Percentiles rank a stretch among this genome's conserved stretches.
phyloP scores from a whole-genome alignment of 2,797 vertebrate species.

The Scarus forsteni region DNA sequence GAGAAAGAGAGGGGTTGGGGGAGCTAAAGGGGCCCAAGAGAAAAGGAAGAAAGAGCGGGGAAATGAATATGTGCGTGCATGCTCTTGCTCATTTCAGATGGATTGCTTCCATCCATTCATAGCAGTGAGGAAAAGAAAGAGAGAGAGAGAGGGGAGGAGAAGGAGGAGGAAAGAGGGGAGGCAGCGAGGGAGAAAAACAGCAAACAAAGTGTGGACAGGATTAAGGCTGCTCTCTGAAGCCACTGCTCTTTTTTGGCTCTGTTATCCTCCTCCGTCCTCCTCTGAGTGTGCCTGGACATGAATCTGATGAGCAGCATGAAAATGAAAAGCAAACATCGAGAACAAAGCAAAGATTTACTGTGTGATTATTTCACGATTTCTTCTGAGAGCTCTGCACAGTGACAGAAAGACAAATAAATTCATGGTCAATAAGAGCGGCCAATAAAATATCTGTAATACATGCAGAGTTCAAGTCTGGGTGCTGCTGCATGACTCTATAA shows the following conservation, averaged over 20 bases:
- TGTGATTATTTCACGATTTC: not conserved
- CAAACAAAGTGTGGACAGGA: slow-evolving; percentile 39
- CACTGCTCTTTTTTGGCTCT: slow-evolving; percentile 29
- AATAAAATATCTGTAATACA: not conserved
- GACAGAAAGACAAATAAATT: not conserved
- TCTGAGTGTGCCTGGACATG: slow-evolving; percentile 8
- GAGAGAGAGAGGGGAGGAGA: not conserved
- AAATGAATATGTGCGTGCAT: slow-evolving; percentile 33
- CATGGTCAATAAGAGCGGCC: not conserved
- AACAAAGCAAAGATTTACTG: not conserved
- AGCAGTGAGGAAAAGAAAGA: not conserved
- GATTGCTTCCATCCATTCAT: slow-evolving; percentile 44
- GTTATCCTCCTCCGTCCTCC: slow-evolving; percentile 2
- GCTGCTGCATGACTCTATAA: not conserved
- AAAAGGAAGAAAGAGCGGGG: not conserved
- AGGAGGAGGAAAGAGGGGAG: not conserved
- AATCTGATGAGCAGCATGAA: slow-evolving; percentile 24
- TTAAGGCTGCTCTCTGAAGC: slow-evolving; percentile 36
- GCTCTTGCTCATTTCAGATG: slow-evolving; percentile 53
- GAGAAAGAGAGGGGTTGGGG: not conserved
- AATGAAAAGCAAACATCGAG: slow-evolving; percentile 44
- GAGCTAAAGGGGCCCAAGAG: slow-evolving; percentile 38
- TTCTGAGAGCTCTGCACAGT: not conserved
- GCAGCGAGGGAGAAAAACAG: slow-evolving; percentile 13
- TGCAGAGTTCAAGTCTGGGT: not conserved